Conservation (phyloP, 2,888 invertebrate genomes). For the Schrankia costaestrigalis region DNA sequence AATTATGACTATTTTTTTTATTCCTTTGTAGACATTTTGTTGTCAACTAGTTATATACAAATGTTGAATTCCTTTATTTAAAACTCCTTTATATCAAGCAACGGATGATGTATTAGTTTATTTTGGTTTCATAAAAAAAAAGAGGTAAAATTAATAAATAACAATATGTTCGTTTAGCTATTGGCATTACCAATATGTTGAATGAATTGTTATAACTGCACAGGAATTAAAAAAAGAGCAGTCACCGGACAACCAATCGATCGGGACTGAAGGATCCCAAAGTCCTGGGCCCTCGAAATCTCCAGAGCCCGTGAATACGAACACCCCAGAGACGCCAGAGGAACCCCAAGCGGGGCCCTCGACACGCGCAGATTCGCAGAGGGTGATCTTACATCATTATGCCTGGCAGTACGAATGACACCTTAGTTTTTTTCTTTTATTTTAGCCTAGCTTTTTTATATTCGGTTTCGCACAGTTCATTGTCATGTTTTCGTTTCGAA, state of each 20-base stretch:
- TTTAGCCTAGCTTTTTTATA: conserved; percentile 67
- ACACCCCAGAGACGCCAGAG: conserved; percentile 39
- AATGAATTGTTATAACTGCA: conserved; percentile 33
- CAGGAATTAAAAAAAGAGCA: conserved; percentile 58
- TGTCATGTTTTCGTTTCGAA: conserved; percentile 34
- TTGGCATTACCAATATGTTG: no score
- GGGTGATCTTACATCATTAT: conserved; percentile 76
- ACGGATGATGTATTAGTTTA: no score
- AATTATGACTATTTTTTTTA: no score
- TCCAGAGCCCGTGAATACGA: conserved; percentile 9
- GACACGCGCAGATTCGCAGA: conserved; percentile 59
- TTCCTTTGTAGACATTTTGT: background rate
- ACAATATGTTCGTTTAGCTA: no score
- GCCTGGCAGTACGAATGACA: conserved; percentile 80
- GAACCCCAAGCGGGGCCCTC: conserved; percentile 65
- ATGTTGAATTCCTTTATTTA: conserved; percentile 74
- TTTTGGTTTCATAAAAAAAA: conserved; percentile 16
- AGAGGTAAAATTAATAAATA: no score
- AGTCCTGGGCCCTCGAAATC: conserved; percentile 23
- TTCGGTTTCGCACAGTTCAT: conserved; percentile 63
- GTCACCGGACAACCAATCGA: conserved; percentile 54
- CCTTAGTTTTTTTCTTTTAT: conserved; percentile 68
- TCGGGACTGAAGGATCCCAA: conserved; percentile 44
- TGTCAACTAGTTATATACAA: conserved; percentile 32
- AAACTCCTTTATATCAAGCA: conserved; percentile 12